A percentile compares a stretch with the other conserved stretches of the same genome.
Evolutionary conservation across 1,140 invertebrate genomes (phyloP).

Genomic region (Neodiprion virginianus): DNA sequence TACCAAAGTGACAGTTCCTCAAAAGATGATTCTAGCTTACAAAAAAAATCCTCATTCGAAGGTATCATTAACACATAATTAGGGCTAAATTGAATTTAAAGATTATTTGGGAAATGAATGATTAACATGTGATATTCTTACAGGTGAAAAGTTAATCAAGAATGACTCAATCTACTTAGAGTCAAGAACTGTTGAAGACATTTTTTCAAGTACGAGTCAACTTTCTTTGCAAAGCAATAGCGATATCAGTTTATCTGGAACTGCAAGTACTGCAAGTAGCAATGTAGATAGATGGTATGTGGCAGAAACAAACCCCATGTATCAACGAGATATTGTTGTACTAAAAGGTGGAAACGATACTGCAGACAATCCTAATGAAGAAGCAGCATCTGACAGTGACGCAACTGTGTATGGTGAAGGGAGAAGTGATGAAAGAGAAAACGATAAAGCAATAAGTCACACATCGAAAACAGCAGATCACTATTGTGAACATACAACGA

Average conservation of each 20-base stretch:
- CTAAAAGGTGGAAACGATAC: conserved; percentile 21
- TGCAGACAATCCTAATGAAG: conserved; percentile 8
- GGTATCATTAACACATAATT: too few species aligned
- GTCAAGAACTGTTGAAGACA: not conserved
- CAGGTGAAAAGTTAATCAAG: not conserved
- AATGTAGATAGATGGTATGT: conserved; percentile 14
- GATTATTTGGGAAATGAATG: conserved; percentile 6
- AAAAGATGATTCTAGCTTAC: too few species aligned
- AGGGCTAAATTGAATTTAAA: too few species aligned
- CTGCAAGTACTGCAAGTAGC: conserved; percentile 16
- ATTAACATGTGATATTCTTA: conserved; percentile 20
- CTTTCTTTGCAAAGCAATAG: conserved; percentile 3
- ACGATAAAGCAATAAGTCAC: too few species aligned
- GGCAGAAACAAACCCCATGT: conserved; percentile 20
- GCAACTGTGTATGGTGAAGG: not conserved
- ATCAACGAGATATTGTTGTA: conserved; percentile 11
- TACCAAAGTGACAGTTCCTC: too few species aligned
- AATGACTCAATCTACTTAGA: not conserved
- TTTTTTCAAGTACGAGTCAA: conserved; percentile 12
- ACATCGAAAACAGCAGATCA: too few species aligned
- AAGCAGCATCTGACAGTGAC: conserved; percentile 14
- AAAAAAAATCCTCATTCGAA: too few species aligned
- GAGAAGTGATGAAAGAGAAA: too few species aligned
- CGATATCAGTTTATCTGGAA: conserved; percentile 10
- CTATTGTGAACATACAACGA: too few species aligned